A percentile compares a stretch with the other conserved stretches of the same genome.
phyloP scores from a whole-genome alignment of 2,888 invertebrate genomes.

The Hypselothyrea guttata region DNA sequence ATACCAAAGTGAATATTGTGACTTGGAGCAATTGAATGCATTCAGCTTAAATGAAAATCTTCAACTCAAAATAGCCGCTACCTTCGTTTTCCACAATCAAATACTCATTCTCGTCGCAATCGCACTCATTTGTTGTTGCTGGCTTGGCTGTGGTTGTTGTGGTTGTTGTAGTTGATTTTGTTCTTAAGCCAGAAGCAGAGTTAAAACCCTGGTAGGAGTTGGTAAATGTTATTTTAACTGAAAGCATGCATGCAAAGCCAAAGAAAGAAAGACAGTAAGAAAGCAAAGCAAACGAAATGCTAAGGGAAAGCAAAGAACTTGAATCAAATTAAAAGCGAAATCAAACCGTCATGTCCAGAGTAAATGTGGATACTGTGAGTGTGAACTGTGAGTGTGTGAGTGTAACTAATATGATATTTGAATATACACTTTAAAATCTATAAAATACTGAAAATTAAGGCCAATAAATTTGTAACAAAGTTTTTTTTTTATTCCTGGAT shows the following conservation, averaged over 20 bases:
- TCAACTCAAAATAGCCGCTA: slow-evolving; percentile 59
- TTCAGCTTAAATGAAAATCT: slow-evolving; percentile 31
- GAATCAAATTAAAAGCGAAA: slow-evolving; percentile 66
- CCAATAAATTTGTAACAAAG: slow-evolving; percentile 73
- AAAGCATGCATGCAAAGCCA: slow-evolving; percentile 60
- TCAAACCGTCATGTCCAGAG: slow-evolving; percentile 40
- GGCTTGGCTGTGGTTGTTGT: slow-evolving; percentile 30
- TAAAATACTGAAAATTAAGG: too few species aligned
- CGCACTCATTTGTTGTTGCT: slow-evolving; percentile 57
- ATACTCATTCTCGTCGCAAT: slow-evolving; percentile 68
- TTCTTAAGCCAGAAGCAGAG: slow-evolving; percentile 40
- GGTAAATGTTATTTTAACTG: slow-evolving; percentile 80
- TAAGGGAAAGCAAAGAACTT: slow-evolving; percentile 46
- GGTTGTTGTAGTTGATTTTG: slow-evolving; percentile 33
- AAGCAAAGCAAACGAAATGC: slow-evolving; percentile 25
- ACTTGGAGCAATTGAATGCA: neutral
- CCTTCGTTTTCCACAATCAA: slow-evolving; percentile 56
- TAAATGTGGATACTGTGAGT: slow-evolving; percentile 2
- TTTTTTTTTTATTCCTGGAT: too few species aligned
- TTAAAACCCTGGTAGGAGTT: slow-evolving; percentile 54
- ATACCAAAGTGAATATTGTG: too few species aligned
- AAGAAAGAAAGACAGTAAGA: slow-evolving; percentile 28
- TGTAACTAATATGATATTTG: too few species aligned
- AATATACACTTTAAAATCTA: too few species aligned
- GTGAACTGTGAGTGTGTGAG: slow-evolving; percentile 24